A percentile compares a stretch with the other conserved stretches of the same genome.
Evolutionary conservation across 2,797 vertebrate genomes (phyloP).

Genomic region (Trematomus bernacchii): DNA sequence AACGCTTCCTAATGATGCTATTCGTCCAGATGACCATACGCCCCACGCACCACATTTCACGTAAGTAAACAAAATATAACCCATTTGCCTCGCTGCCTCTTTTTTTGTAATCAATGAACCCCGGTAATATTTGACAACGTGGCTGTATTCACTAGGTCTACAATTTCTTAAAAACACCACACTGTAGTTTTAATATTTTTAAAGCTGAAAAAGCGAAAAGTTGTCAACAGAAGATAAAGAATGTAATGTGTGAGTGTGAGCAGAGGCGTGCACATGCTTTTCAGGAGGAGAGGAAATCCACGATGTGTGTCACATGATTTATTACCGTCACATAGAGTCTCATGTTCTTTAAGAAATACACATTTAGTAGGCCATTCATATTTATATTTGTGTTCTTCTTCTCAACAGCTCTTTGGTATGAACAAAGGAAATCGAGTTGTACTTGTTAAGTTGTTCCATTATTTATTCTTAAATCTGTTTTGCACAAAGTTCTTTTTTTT

Average conservation of each 20-base stretch:
- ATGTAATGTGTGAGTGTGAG: neutral
- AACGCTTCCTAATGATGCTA: neutral
- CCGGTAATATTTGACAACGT: slow-evolving; percentile 53
- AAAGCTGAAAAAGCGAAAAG: neutral
- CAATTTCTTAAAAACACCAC: neutral
- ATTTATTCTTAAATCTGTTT: no score
- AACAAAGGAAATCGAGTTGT: no score
- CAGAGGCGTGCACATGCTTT: slow-evolving; percentile 12
- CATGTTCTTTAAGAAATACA: neutral
- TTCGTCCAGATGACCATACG: slow-evolving; percentile 33
- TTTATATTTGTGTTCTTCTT: neutral
- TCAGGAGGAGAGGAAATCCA: neutral
- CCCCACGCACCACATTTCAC: slow-evolving; percentile 56
- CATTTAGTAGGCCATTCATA: neutral
- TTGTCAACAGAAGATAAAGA: neutral
- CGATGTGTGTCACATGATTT: neutral
- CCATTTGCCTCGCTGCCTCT: slow-evolving; percentile 1
- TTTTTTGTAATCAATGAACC: slow-evolving; percentile 26
- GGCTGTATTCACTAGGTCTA: neutral
- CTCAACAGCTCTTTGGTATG: no score
- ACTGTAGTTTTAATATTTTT: neutral
- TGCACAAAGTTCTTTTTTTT: no score
- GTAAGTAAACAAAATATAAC: slow-evolving; percentile 72
- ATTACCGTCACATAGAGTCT: neutral
- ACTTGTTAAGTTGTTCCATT: neutral